Evolutionary conservation across 2,888 invertebrate species (phyloP).

Genomic region (Agrotis puta): DNA sequence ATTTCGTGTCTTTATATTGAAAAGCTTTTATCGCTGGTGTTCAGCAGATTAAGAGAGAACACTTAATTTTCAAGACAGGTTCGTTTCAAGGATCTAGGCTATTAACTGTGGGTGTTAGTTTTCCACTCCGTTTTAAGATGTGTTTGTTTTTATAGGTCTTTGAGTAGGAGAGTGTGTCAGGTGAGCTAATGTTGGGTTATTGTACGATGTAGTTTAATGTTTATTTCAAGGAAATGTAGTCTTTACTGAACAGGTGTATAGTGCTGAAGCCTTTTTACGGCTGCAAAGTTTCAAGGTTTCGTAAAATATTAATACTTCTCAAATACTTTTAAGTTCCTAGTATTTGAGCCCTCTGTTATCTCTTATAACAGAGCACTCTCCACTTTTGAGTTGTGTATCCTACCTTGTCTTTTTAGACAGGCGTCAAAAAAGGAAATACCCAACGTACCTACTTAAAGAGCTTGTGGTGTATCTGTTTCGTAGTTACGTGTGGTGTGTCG

Average conservation of each 20-base stretch:
- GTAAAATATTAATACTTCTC: too few species aligned
- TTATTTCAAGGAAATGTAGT: not conserved
- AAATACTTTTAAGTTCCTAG: too few species aligned
- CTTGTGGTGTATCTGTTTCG: not conserved
- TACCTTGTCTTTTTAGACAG: not conserved
- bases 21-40: conserved; percentile 11
- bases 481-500: not conserved
- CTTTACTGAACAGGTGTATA: not conserved
- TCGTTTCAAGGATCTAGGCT: conserved; percentile 23
- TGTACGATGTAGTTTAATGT: not conserved
- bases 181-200: conserved; percentile 18
- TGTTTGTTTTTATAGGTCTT: conserved; percentile 7
- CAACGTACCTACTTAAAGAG: not conserved
- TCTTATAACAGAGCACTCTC: too few species aligned
- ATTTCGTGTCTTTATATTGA: not conserved
- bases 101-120: conserved; percentile 14
- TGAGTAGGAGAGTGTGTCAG: not conserved
- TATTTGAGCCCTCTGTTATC: too few species aligned
- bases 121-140: conserved; percentile 1
- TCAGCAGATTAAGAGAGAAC: conserved; percentile 8
- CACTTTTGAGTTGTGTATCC: not conserved
- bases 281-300: not conserved
- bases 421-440: not conserved
- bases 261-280: not conserved
- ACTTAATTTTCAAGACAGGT: not conserved